These are phyloP conservation scores for Salticus scenicus DNA, from an alignment of 2,888 invertebrate species.

Conservation along the genomic window DNA sequence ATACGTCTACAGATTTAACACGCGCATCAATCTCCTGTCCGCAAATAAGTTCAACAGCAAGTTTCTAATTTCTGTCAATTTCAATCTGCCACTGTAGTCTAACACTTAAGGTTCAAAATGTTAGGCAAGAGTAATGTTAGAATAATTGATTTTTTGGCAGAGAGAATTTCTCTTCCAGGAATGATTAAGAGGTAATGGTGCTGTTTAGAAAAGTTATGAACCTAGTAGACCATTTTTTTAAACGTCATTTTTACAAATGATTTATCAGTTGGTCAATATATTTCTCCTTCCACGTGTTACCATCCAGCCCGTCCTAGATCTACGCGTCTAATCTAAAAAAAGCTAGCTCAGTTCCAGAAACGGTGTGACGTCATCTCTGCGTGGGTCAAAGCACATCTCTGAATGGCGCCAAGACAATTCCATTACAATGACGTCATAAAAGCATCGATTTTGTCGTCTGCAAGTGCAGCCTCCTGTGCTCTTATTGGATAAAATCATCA, in stretches of 20 bases:
- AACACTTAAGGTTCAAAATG: no score
- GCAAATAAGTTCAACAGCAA: no score
- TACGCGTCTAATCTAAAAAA: conserved; percentile 32
- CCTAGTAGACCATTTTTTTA: no score
- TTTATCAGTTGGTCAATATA: conserved; percentile 49
- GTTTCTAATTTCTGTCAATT: no score
- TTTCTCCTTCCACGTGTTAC: conserved; percentile 36
- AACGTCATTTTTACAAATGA: conserved; percentile 1
- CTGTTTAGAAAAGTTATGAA: no score
- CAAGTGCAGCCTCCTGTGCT: conserved; percentile 10
- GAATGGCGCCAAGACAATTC: conserved; percentile 50
- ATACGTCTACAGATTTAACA: no score
- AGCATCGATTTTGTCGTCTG: conserved; percentile 41
- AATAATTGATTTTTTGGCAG: no score
- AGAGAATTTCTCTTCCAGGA: no score
- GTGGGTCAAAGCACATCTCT: conserved; percentile 46
- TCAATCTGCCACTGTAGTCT: no score
- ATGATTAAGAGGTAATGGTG: no score
- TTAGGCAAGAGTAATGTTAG: no score
- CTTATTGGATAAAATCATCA: conserved; percentile 27
- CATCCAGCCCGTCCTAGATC: conserved; percentile 15
- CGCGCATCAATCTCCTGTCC: no score
- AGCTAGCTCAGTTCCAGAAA: conserved; percentile 25
- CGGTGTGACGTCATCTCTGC: conserved; percentile 11
- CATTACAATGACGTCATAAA: conserved; percentile 42